Percentiles rank a stretch among this genome's conserved stretches.
These are phyloP conservation scores for Drosophila limbata DNA, from an alignment of 2,888 invertebrate genomes.

Conservation along the genomic window DNA sequence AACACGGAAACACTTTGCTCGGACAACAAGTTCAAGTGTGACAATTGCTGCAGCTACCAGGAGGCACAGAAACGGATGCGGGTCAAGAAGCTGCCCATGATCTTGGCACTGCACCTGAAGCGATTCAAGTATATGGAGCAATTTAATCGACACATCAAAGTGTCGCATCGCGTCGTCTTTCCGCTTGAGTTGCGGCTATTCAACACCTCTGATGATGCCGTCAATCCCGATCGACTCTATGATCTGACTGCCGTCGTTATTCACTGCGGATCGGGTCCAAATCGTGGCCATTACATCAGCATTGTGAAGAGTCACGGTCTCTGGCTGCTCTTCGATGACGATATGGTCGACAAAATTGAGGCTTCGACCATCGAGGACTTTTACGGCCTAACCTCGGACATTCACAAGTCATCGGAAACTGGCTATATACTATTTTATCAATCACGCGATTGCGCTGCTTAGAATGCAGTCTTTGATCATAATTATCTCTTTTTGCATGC, in stretches of 20 bases:
- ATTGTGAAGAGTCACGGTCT: slow-evolving; percentile 99
- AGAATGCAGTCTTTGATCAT: slow-evolving; percentile 21
- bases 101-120: slow-evolving; percentile 98
- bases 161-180: slow-evolving; percentile 99
- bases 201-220: slow-evolving; percentile 99
- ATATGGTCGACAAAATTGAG: slow-evolving; percentile 99
- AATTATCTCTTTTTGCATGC: background rate
- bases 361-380: slow-evolving; percentile 99
- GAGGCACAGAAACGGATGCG: slow-evolving; percentile 99
- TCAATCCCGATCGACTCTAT: slow-evolving; percentile 98
- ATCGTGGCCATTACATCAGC: slow-evolving; percentile 99
- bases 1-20: slow-evolving; percentile 99
- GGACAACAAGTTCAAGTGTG: slow-evolving; percentile 99
- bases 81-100: slow-evolving; percentile 98
- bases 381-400: slow-evolving; percentile 99
- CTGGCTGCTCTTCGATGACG: slow-evolving; percentile 99
- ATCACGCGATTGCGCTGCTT: slow-evolving; percentile 91
- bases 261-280: slow-evolving; percentile 99
- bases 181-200: slow-evolving; percentile 98
- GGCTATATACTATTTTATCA: slow-evolving; percentile 99
- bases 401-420: slow-evolving; percentile 99
- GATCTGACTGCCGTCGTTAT: slow-evolving; percentile 99
- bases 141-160: slow-evolving; percentile 99
- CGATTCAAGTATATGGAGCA: slow-evolving; percentile 98
- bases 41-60: slow-evolving; percentile 99